Conservation (phyloP, 2,797 vertebrate genomes). For the Trematomus bernacchii region DNA sequence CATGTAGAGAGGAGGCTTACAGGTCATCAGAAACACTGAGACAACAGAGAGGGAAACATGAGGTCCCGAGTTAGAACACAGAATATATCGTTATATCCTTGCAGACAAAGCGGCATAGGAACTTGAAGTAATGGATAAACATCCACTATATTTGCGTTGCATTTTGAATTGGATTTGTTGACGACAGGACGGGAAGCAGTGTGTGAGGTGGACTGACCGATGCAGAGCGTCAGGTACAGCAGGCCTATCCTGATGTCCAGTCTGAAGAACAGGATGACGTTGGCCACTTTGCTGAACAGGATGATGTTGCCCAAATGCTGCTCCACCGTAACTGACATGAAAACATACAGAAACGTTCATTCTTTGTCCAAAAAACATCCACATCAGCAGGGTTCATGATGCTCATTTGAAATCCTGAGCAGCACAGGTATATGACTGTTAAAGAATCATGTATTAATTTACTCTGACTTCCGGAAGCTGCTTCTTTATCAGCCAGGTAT, state of each 20-base stretch:
- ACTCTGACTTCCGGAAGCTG: neutral
- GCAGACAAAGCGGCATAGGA: too few relatives aligned
- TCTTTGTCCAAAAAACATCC: neutral
- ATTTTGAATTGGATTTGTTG: neutral
- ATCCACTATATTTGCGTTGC: too few relatives aligned
- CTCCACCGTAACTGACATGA: slow-evolving; percentile 91
- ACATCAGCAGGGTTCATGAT: neutral
- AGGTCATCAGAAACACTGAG: slow-evolving; percentile 94
- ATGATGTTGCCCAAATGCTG: slow-evolving; percentile 97
- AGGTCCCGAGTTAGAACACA: too few relatives aligned
- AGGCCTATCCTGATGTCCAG: slow-evolving; percentile 95
- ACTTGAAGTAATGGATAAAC: too few relatives aligned
- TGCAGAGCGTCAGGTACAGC: slow-evolving; percentile 94
- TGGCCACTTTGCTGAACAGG: slow-evolving; percentile 98
- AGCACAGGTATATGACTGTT: too few relatives aligned
- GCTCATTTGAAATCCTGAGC: neutral
- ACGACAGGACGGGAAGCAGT: neutral
- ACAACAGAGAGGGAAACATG: slow-evolving; percentile 10
- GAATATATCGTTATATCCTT: too few relatives aligned
- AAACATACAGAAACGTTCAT: slow-evolving; percentile 17
- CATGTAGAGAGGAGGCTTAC: slow-evolving; percentile 95
- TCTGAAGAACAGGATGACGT: slow-evolving; percentile 96
- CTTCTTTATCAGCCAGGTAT: neutral
- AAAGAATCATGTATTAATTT: neutral
- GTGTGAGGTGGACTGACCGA: slow-evolving; percentile 66